Percentiles rank a stretch among this genome's conserved stretches.
These are phyloP conservation scores for Zeuzera pyrina DNA, from an alignment of 2,888 invertebrate species.

Conservation along the genomic window DNA sequence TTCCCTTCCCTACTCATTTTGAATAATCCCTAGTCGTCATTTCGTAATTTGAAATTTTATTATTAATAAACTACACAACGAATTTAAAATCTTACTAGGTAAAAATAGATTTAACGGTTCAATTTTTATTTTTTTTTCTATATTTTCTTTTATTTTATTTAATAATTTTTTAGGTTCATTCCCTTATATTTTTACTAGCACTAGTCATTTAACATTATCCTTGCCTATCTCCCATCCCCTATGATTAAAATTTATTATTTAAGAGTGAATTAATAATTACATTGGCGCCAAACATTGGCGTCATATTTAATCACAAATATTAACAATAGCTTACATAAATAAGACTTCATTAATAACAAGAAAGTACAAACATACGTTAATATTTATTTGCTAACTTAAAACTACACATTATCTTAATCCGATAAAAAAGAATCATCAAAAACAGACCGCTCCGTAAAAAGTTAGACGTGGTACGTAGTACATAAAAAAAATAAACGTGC, in stretches of 20 bases:
- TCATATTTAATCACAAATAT: too few species aligned
- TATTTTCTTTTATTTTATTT: constrained; percentile 75
- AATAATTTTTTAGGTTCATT: constrained; percentile 81
- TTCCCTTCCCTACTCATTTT: constrained; percentile 67
- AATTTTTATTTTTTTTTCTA: constrained; percentile 69
- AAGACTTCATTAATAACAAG: too few species aligned
- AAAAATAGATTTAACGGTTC: constrained; percentile 55
- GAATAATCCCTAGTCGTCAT: constrained; percentile 69
- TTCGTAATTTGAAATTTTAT: constrained; percentile 63
- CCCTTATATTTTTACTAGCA: constrained; percentile 80
- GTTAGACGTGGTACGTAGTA: too few species aligned
- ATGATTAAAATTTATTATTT: constrained; percentile 78
- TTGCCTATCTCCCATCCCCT: constrained; percentile 74
- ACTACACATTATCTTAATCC: too few species aligned
- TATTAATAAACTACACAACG: constrained; percentile 56
- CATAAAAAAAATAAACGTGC: too few species aligned
- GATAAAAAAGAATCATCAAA: too few species aligned
- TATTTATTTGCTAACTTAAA: too few species aligned
- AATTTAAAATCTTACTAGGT: constrained; percentile 73
- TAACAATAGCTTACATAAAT: too few species aligned
- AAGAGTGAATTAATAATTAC: constrained; percentile 76
- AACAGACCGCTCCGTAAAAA: too few species aligned
- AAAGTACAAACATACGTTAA: too few species aligned
- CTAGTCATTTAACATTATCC: constrained; percentile 76
- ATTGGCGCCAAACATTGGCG: too few species aligned